Conservation (phyloP, 1,140 invertebrate species). For the Leptestheria dahalacensis region DNA sequence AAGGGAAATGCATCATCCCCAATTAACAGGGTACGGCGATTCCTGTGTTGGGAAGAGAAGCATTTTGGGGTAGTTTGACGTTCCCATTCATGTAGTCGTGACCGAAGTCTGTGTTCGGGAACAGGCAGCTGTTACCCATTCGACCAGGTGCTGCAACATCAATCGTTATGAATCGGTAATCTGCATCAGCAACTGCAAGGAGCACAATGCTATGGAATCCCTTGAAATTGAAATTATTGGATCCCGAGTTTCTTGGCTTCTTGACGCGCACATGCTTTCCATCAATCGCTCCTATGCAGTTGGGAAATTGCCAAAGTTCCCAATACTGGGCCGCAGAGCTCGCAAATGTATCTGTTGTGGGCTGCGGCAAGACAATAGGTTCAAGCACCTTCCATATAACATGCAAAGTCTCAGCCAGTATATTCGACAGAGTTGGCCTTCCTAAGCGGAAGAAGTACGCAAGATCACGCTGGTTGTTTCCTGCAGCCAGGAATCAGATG, state of each 20-base stretch:
- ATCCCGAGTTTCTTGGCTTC: slow-evolving; percentile 29
- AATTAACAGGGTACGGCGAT: slow-evolving; percentile 26
- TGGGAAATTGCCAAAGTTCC: slow-evolving; percentile 24
- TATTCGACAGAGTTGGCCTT: neutral
- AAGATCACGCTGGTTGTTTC: neutral
- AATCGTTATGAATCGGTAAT: slow-evolving; percentile 30
- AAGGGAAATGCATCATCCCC: slow-evolving; percentile 35
- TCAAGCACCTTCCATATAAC: neutral
- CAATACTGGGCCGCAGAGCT: neutral
- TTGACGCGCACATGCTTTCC: slow-evolving; percentile 35
- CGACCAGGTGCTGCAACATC: slow-evolving; percentile 31
- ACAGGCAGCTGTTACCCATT: slow-evolving; percentile 23
- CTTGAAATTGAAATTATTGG: slow-evolving; percentile 37
- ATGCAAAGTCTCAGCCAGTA: neutral
- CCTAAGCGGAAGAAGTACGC: neutral
- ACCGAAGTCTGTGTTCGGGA: slow-evolving; percentile 5
- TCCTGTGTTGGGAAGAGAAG: slow-evolving; percentile 20
- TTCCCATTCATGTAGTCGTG: neutral
- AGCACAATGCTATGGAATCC: slow-evolving; percentile 33
- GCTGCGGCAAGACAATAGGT: neutral
- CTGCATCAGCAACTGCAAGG: slow-evolving; percentile 31
- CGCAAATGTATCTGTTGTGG: neutral
- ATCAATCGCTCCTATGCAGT: slow-evolving; percentile 31
- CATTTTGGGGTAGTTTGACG: neutral
- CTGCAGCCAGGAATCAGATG: neutral